A percentile compares a stretch with the other conserved stretches of the same genome.
Evolutionary conservation across 2,797 vertebrate genomes (phyloP).

Genomic region (Scolopax rusticola): DNA sequence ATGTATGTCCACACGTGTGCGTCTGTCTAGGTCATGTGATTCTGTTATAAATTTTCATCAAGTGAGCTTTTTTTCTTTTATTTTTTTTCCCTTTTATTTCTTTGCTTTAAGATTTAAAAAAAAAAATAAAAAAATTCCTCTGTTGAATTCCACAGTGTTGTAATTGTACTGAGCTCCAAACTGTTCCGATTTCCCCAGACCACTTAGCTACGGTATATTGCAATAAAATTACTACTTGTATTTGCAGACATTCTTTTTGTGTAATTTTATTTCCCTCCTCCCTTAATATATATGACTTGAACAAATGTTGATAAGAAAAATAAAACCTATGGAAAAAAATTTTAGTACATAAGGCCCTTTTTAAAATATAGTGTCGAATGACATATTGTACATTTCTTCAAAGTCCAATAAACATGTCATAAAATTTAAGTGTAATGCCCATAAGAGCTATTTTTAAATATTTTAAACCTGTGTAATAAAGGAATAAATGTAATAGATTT

Average conservation of each 20-base stretch:
- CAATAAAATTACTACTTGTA: conserved; percentile 88
- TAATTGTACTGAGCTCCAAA: conserved; percentile 76
- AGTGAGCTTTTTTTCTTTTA: conserved; percentile 21
- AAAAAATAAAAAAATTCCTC: conserved; percentile 45
- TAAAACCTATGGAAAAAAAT: conserved; percentile 75
- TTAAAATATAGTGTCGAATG: conserved; percentile 70
- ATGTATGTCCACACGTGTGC: conserved; percentile 12
- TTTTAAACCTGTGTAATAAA: conserved; percentile 94
- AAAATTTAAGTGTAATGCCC: conserved; percentile 67
- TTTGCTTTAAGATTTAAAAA: conserved; percentile 58
- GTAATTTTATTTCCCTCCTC: conserved; percentile 76
- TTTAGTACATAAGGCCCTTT: conserved; percentile 76
- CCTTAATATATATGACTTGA: conserved; percentile 87
- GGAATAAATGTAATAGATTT: conserved; percentile 86
- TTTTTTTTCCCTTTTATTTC: conserved; percentile 6
- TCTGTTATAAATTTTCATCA: conserved; percentile 56
- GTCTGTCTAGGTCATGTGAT: conserved; percentile 82
- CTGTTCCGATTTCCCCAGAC: conserved; percentile 79
- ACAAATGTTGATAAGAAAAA: conserved; percentile 79
- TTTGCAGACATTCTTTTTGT: conserved; percentile 82
- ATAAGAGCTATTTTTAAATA: conserved; percentile 82
- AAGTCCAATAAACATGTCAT: conserved; percentile 51
- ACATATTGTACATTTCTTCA: conserved; percentile 69
- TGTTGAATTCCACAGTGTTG: conserved; percentile 80
- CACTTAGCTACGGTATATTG: conserved; percentile 86